A percentile compares a stretch with the other conserved stretches of the same genome.
Conservation (phyloP, 2,113 vertebrate species). For the Propithecus coquereli region DNA sequence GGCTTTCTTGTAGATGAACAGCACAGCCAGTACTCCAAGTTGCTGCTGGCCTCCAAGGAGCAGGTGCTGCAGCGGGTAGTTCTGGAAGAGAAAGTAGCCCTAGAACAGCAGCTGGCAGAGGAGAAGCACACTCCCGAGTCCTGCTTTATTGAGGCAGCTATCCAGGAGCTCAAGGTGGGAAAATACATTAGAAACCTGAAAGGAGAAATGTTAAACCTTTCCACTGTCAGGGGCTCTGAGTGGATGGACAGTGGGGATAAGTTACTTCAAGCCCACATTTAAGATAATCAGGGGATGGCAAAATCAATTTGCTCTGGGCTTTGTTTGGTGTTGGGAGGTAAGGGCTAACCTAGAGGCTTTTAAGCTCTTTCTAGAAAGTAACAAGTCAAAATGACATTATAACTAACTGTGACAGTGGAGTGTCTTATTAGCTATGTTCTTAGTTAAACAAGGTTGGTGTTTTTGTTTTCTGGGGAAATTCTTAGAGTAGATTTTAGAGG, state of each 20-base stretch:
- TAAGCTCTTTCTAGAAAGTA: neutral
- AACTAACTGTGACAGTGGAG: neutral
- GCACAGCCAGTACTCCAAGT: slow-evolving; percentile 93
- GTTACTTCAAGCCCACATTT: neutral
- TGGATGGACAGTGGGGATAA: too few species aligned
- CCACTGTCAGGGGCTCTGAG: neutral
- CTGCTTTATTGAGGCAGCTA: slow-evolving; percentile 96
- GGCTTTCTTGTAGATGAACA: slow-evolving; percentile 80
- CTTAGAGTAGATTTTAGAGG: slow-evolving; percentile 31
- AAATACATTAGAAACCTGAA: neutral
- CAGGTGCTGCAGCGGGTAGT: slow-evolving; percentile 91
- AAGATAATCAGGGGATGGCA: neutral
- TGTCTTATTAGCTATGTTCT: slow-evolving; percentile 9
- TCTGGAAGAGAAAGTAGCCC: slow-evolving; percentile 87
- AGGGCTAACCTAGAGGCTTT: neutral
- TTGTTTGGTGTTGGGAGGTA: neutral
- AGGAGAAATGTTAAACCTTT: neutral
- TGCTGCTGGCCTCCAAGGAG: slow-evolving; percentile 91
- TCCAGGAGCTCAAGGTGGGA: slow-evolving; percentile 93
- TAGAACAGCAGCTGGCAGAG: slow-evolving; percentile 91
- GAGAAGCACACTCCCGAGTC: slow-evolving; percentile 88
- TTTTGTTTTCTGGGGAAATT: neutral
- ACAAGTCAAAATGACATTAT: neutral
- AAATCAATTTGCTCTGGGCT: neutral
- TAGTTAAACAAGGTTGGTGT: neutral